Percentiles rank a stretch among this genome's conserved stretches.
Evolutionary conservation across 2,797 vertebrate species (phyloP).

Genomic region (Sandelia bainsii): DNA sequence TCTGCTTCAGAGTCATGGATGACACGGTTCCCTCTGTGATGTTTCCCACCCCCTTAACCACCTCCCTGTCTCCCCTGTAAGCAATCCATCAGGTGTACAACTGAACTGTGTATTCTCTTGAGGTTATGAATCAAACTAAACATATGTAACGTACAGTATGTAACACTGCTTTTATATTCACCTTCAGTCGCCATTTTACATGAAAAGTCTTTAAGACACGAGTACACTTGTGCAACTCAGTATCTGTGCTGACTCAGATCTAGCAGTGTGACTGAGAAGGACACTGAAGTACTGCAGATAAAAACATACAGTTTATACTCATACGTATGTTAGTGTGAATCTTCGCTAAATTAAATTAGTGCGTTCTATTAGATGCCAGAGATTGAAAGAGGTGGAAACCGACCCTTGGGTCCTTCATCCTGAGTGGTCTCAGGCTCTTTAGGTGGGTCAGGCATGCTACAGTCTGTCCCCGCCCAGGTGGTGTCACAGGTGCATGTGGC

Average conservation of each 20-base stretch:
- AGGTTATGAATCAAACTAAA: slow-evolving; percentile 46
- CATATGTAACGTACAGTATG: slow-evolving; percentile 20
- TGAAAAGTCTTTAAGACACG: slow-evolving; percentile 32
- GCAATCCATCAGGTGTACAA: slow-evolving; percentile 56
- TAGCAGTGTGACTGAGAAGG: slow-evolving; percentile 36
- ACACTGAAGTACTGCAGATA: slow-evolving; percentile 37
- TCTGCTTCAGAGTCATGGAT: slow-evolving; percentile 75
- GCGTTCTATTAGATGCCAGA: slow-evolving; percentile 28
- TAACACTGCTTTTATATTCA: slow-evolving; percentile 42
- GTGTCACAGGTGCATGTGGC: slow-evolving; percentile 95
- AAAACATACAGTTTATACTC: slow-evolving; percentile 27
- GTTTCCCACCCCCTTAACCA: slow-evolving; percentile 86
- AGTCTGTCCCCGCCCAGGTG: slow-evolving; percentile 98
- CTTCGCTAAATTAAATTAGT: slow-evolving; percentile 27
- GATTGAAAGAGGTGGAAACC: slow-evolving; percentile 82
- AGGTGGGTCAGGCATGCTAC: slow-evolving; percentile 96
- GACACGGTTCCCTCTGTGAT: slow-evolving; percentile 64
- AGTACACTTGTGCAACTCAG: slow-evolving; percentile 41
- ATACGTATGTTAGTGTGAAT: slow-evolving; percentile 29
- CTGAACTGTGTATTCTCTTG: slow-evolving; percentile 40
- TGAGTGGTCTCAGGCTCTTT: slow-evolving; percentile 85
- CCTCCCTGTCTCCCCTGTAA: slow-evolving; percentile 88
- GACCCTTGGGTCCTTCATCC: slow-evolving; percentile 95
- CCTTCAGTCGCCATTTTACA: slow-evolving; percentile 27
- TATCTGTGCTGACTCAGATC: slow-evolving; percentile 46